Evolutionary conservation across 1,140 invertebrate genomes (phyloP).

Genomic region (Chrysoperla carnea): DNA sequence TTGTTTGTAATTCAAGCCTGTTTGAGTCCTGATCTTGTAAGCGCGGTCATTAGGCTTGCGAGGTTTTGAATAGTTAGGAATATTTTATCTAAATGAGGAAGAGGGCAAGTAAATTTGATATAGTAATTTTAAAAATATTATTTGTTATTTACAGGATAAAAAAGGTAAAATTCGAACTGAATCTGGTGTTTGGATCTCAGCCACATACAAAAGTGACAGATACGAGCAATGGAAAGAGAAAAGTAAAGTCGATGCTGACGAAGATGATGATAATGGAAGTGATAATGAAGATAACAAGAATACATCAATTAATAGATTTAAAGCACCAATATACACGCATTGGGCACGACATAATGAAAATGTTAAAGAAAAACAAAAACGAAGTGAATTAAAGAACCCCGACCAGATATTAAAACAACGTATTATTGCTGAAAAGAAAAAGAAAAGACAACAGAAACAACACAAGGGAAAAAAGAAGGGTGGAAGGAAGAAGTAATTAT

Average conservation of each 20-base stretch:
- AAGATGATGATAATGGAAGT: conserved; percentile 37
- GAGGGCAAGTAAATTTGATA: no score
- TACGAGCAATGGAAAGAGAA: conserved; percentile 80
- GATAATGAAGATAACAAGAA: conserved; percentile 23
- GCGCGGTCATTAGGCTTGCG: no score
- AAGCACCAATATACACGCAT: conserved; percentile 18
- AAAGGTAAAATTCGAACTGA: conserved; percentile 81
- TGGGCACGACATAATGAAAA: conserved; percentile 43
- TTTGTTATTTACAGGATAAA: conserved; percentile 30
- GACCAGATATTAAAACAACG: conserved; percentile 54
- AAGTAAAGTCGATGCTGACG: conserved; percentile 45
- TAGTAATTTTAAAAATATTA: no score
- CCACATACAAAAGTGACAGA: conserved; percentile 79
- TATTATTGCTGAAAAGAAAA: conserved; percentile 32
- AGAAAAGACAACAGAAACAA: conserved; percentile 7
- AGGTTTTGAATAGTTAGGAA: no score
- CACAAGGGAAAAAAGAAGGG: conserved; percentile 20
- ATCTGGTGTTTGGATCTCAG: conserved; percentile 83
- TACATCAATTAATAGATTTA: not conserved
- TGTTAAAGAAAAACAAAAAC: conserved; percentile 26
- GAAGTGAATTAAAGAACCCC: conserved; percentile 38
- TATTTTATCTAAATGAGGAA: no score
- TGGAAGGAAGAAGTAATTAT: conserved; percentile 11
- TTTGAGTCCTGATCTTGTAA: no score
- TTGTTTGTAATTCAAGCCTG: no score